Conservation (phyloP, 2,797 vertebrate genomes). For the Pristis pectinata region DNA sequence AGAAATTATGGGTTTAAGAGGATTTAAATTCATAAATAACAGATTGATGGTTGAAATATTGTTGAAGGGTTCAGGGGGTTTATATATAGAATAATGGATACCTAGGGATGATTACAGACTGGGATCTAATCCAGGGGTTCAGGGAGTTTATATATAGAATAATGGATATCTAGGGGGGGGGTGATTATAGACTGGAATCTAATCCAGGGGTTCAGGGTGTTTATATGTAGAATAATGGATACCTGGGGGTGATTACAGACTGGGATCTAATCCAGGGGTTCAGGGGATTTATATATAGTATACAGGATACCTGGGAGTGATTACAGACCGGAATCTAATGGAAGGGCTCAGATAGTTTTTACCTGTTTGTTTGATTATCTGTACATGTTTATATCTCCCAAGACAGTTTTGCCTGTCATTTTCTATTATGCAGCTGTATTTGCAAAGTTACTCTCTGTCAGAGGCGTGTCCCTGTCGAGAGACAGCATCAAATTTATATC, state of each 20-base stretch:
- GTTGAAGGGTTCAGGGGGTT: background rate
- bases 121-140: background rate
- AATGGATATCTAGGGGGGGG: too few relatives aligned
- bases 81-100: background rate
- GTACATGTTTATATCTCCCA: background rate
- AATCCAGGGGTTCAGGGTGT: too few relatives aligned
- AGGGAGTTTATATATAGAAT: too few relatives aligned
- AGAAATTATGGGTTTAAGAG: too few relatives aligned
- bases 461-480: background rate
- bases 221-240: background rate
- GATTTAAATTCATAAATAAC: too few relatives aligned
- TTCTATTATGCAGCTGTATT: background rate
- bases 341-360: too few relatives aligned
- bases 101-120: background rate
- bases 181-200: too few relatives aligned
- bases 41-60: too few relatives aligned
- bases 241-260: background rate
- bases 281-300: background rate
- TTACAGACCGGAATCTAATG: too few relatives aligned
- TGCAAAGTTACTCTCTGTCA: background rate
- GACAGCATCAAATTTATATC: conserved; percentile 31
- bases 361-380: too few relatives aligned
- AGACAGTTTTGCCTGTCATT: background rate
- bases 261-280: background rate
- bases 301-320: too few relatives aligned